A percentile compares a stretch with the other conserved stretches of the same genome.
These are phyloP conservation scores for Tetramorium simillimum DNA, from an alignment of 1,140 invertebrate species.

Conservation along the genomic window DNA sequence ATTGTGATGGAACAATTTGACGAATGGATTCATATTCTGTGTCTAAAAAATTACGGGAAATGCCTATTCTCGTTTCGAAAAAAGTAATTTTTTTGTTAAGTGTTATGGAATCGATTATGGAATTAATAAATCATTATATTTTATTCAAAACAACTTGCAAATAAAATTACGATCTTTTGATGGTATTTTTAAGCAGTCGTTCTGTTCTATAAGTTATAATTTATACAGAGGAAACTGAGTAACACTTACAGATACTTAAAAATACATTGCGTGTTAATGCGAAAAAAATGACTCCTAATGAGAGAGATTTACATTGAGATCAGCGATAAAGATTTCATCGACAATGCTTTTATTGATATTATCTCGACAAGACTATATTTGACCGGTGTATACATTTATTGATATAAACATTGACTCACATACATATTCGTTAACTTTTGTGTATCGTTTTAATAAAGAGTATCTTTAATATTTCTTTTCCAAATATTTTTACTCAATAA, in stretches of 20 bases:
- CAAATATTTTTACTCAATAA: slow-evolving; percentile 2
- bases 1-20: no score
- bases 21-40: no score
- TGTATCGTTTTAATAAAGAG: not conserved
- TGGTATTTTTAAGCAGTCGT: not conserved
- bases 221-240: no score
- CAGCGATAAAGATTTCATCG: not conserved
- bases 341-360: not conserved
- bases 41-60: no score
- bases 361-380: not conserved
- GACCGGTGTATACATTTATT: not conserved
- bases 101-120: not conserved
- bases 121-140: not conserved
- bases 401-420: not conserved
- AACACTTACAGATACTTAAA: not conserved
- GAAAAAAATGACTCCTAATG: not conserved
- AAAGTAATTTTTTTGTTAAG: no score
- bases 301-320: not conserved
- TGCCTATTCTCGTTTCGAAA: no score
- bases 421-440: not conserved
- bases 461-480: not conserved
- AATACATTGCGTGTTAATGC: not conserved
- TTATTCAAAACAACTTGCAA: not conserved
- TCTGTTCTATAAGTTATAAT: not conserved
- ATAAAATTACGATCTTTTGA: not conserved